Evolutionary conservation across 2,888 invertebrate genomes (phyloP), one percentile per base, ranked within the genome.

Genomic region (Agrenia bidenticulata): DNA sequence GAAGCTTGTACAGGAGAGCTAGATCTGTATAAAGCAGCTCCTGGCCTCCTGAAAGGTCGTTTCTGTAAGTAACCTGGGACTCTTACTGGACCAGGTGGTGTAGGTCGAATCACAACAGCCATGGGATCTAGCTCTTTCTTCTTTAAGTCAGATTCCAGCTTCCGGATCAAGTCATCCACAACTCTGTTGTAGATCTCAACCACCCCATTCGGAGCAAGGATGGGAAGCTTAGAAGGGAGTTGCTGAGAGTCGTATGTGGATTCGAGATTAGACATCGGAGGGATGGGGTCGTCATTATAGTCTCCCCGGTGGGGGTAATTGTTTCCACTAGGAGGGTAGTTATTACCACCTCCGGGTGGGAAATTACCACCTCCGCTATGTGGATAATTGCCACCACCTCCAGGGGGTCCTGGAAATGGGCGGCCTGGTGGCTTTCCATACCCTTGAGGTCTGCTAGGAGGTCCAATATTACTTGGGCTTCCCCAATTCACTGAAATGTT

Each of bases 121-220:
- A 76, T 74, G 0, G 76, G 76, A 49, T 76, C 76, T 57, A 76
- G 62, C 15, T 71, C 70, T 53, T 73, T 67, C 26, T 67, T 66
- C 11, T 58, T 57, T 50, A 74, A 73, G 45, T 74, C 74, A 39
- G 61, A 41, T 59, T 76, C 73, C 39, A 76, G 58, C 58, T 65
- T 68, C 15, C 61, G 64, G 37, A 76, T 71, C 19, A 76, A 54
- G 59, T 76, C 76, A 55, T 76, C 76, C 1, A 76, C 74, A 37
- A 76, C 76, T 13, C 76, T 61, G 49, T 76, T 76, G 63, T 76
- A 76, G 59, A 76, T 76, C 62, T 76, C 76, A 0, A 73, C 72
- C 1, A 76, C 76, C 2, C 76, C 76, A 63, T 76, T 76, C 0
- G 76, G 76, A 39, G 76, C 76, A 23, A 72, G 69, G 54, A 76